Evolutionary conservation across 23 tunicate genomes (phyloP), one percentile per base, ranked within the genome.

Genomic region (Styela clava): DNA sequence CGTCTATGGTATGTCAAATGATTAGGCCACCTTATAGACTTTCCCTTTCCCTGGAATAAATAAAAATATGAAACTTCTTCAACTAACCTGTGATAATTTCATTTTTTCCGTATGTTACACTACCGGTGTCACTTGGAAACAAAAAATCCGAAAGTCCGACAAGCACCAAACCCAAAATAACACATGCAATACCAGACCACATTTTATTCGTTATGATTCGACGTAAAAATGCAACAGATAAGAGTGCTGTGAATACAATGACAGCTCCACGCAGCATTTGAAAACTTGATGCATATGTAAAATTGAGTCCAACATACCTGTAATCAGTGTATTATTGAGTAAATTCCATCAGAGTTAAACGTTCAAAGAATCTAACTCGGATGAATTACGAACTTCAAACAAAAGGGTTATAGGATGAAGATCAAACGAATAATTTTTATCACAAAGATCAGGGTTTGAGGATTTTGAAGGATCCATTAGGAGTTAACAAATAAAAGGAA

Each of bases 261-360:
- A 96, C 94, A 16, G 99, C 97, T 0, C 99, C 99, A 20, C 99
- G 89, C 29, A 96, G 64, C 99, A 96, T 96, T 87, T 96, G 99
- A 84, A 96, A 96, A 51, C 97, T 91, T 26, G 94, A 87, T 21
- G 99, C 99, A 78, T 91, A 91, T n/a, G 99, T 96, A 78, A 78
- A 87, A 34, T 85, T 91, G 3, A 96, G 70, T 7, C 99, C 99
- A 82, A 96, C 83, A 85, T 96, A 96, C 99, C 96, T 96, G 79
- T 22, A 82, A 76, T 78, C 1, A 31, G 32, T 16, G n/a, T n/a
- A 31, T n/a, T n/a, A n/a, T n/a, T 69, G 24, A 16, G 21, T 19
- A 19, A 19, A n/a, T 19, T 24, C 21, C 21, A 18, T 61, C 64
- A 61, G 19, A 61, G 21, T 18, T 61, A 18, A 18, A 61, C 19